Evolutionary conservation across 2,888 invertebrate genomes (phyloP).

Genomic region (Meghimatium bilineatum): DNA sequence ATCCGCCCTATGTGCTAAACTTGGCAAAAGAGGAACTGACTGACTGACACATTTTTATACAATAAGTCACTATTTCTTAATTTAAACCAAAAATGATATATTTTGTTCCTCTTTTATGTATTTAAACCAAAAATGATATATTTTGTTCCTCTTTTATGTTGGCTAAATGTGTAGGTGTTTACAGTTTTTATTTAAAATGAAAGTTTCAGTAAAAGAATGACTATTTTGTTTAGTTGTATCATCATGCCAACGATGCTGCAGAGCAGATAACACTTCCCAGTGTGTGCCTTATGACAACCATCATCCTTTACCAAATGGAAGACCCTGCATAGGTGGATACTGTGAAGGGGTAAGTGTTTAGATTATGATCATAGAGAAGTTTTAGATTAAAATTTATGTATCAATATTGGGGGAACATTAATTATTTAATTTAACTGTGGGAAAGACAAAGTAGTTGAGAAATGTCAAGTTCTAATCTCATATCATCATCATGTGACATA

Average conservation of each 20-base stretch:
- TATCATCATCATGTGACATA: too few relatives aligned
- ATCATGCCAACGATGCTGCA: conserved; percentile 94
- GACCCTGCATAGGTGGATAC: conserved; percentile 95
- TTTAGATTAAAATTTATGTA: too few relatives aligned
- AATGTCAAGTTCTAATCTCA: too few relatives aligned
- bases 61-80: too few relatives aligned
- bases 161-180: not conserved
- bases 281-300: conserved; percentile 55
- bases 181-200: not conserved
- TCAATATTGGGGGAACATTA: too few relatives aligned
- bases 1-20: too few relatives aligned
- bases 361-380: not conserved
- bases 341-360: conserved; percentile 80
- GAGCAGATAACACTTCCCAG: conserved; percentile 37
- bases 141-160: not conserved
- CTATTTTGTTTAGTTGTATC: conserved; percentile 84
- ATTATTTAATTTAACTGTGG: not conserved
- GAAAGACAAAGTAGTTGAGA: not conserved
- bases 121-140: too few relatives aligned
- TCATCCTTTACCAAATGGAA: conserved; percentile 62
- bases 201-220: conserved; percentile 54
- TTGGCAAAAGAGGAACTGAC: too few relatives aligned
- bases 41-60: too few relatives aligned
- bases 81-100: too few relatives aligned
- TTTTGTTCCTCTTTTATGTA: not conserved